Conservation (phyloP, 1,140 invertebrate genomes). For the Dendrolimus kikuchii region DNA sequence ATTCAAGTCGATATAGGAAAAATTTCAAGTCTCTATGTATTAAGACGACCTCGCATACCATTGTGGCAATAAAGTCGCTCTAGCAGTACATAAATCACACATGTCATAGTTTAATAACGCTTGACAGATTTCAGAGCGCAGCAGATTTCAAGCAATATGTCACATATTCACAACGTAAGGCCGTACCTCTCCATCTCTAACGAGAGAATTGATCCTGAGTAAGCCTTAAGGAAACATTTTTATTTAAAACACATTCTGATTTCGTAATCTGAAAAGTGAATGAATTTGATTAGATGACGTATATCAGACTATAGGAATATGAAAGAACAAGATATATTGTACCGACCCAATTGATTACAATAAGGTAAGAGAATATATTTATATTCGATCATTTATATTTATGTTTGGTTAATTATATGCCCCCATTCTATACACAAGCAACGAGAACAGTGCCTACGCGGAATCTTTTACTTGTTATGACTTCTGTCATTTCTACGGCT, state of each 20-base stretch:
- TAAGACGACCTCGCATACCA: constrained; percentile 3
- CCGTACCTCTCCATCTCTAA: constrained; percentile 20
- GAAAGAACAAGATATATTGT: too few species aligned
- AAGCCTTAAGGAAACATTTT: background rate
- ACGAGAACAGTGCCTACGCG: constrained; percentile 6
- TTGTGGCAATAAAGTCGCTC: constrained; percentile 11
- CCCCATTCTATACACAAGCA: background rate
- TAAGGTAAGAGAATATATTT: too few species aligned
- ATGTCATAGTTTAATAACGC: constrained; percentile 49
- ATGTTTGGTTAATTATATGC: background rate
- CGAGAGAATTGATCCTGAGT: constrained; percentile 5
- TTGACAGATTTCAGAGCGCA: constrained; percentile 43
- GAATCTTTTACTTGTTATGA: constrained; percentile 30
- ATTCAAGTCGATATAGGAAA: background rate
- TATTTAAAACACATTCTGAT: too few species aligned
- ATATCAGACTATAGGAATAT: too few species aligned
- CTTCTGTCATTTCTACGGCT: constrained; percentile 45
- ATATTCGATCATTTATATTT: background rate
- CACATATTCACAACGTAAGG: constrained; percentile 18
- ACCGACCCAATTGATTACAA: too few species aligned
- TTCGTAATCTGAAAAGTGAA: too few species aligned
- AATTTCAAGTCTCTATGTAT: constrained; percentile 1
- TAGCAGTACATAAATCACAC: constrained; percentile 41
- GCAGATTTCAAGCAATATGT: constrained; percentile 38
- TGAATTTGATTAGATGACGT: too few species aligned